Evolutionary conservation across 1,140 invertebrate genomes (phyloP), one percentile per base, ranked within the genome.

Genomic region (Lepeophtheirus salmonis): DNA sequence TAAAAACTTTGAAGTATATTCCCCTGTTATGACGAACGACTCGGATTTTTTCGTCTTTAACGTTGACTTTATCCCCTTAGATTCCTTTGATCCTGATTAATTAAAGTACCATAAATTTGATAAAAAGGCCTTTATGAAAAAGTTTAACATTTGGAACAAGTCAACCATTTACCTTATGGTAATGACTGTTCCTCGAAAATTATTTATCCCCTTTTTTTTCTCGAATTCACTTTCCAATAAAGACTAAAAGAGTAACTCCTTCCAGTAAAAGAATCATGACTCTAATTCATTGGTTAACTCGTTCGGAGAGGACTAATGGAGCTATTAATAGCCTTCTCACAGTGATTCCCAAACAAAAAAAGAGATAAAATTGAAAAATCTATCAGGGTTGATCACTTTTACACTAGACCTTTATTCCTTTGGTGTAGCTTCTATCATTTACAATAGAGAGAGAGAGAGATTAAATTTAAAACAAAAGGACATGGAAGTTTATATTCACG

Each of bases 1-100:
- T n/a, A n/a, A n/a, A n/a, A n/a, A n/a, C n/a, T n/a, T n/a, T n/a
- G n/a, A 55, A 22, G 3, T 12, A 6, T 6, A 24, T 21, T 21
- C 16, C 16, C 53, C 53, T 55, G 53, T 55, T 16, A 12, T 55
- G 12, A 23, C 16, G 4, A 55, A 55, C 22, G 53, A 55, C 22
- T 55, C 53, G 22, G 53, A 55, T 16, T 55, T 55, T 22, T 55
- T 23, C 16, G 16, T 55, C 18, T 55, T 55, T 16, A 18, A 16
- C 24, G 53, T 55, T 10, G 53, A 55, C 3, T 55, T 55, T 55
- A 55, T 55, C 24, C 53, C 17, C 6, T 16, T 55, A 14, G 10
- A 25, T 20, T 23, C 53, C 13, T 12, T 55, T 14, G 53, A 55
- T 41, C 30, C 30, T 41, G 30, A 41, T 6, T 41, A 6, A 6